Conservation (phyloP, 1,140 invertebrate species). For the Drosophila micromelanica region DNA sequence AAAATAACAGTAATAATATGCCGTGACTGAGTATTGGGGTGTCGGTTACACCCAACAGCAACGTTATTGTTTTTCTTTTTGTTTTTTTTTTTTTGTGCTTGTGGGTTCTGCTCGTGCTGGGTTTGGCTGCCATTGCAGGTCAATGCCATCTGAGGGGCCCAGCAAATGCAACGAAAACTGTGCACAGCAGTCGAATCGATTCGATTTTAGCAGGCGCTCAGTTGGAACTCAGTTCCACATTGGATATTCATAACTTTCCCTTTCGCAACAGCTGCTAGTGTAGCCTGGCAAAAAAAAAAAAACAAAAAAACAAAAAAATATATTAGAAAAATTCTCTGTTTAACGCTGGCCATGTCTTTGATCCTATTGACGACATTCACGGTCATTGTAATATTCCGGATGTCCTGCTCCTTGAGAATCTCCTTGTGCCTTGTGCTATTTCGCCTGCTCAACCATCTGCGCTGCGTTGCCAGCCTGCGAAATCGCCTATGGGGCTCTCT, state of each 20-base stretch:
- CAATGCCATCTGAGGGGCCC: constrained; percentile 66
- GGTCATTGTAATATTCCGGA: constrained; percentile 5
- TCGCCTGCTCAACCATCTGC: constrained; percentile 4
- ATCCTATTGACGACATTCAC: constrained; percentile 10
- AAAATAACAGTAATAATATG: no score
- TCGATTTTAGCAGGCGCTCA: constrained; percentile 28
- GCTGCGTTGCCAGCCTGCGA: not conserved
- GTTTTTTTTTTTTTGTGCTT: no score
- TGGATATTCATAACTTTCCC: not conserved
- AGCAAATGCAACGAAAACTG: not conserved
- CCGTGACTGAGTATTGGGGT: no score
- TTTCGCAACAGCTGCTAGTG: not conserved
- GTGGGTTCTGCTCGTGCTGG: not conserved
- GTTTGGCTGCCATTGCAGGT: constrained; percentile 52
- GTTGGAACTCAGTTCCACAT: not conserved
- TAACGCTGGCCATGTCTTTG: constrained; percentile 1
- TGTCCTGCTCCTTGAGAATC: constrained; percentile 12
- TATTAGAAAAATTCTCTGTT: constrained; percentile 6
- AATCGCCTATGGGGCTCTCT: not conserved
- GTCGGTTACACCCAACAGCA: no score
- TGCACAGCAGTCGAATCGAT: constrained; percentile 8
- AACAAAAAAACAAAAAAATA: not conserved
- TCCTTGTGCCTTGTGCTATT: constrained; percentile 3
- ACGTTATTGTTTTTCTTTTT: no score
- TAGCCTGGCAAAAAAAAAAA: not conserved